phyloP scores from a whole-genome alignment of 2,797 vertebrate species.

The Artibeus jamaicensis region DNA sequence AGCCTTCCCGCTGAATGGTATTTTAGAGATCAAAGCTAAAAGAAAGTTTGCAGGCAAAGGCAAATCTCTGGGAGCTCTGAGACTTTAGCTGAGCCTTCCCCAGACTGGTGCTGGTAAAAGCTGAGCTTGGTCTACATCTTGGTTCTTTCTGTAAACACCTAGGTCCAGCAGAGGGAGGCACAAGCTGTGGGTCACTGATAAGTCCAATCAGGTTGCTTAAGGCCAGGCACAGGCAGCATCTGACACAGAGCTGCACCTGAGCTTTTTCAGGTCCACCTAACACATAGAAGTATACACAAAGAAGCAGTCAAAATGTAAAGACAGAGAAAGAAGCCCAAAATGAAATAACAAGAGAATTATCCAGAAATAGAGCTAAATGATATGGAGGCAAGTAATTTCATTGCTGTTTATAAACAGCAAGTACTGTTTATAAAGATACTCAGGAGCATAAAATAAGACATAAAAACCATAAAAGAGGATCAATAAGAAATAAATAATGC shows the following conservation, averaged over 20 bases:
- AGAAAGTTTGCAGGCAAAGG: not conserved
- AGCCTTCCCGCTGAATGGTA: not conserved
- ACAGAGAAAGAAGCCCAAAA: not conserved
- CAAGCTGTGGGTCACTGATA: not conserved
- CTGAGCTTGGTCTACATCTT: not conserved
- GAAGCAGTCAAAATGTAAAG: not conserved
- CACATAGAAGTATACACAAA: not conserved
- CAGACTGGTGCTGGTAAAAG: not conserved
- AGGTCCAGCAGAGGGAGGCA: not conserved
- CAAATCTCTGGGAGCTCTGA: not conserved
- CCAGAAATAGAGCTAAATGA: not conserved
- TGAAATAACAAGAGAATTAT: not conserved
- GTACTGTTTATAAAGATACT: not conserved
- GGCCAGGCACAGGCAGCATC: not conserved
- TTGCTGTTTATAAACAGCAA: no score
- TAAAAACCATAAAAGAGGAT: not conserved
- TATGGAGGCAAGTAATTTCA: not conserved
- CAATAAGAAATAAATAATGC: not conserved
- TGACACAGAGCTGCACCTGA: not conserved
- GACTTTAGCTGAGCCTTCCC: not conserved
- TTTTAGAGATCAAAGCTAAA: not conserved
- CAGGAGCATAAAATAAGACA: not conserved
- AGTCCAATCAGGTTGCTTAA: no score
- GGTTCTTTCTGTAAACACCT: not conserved
- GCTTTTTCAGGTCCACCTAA: not conserved